Evolutionary conservation across 2,113 vertebrate genomes (phyloP).

Genomic region (Suncus etruscus): DNA sequence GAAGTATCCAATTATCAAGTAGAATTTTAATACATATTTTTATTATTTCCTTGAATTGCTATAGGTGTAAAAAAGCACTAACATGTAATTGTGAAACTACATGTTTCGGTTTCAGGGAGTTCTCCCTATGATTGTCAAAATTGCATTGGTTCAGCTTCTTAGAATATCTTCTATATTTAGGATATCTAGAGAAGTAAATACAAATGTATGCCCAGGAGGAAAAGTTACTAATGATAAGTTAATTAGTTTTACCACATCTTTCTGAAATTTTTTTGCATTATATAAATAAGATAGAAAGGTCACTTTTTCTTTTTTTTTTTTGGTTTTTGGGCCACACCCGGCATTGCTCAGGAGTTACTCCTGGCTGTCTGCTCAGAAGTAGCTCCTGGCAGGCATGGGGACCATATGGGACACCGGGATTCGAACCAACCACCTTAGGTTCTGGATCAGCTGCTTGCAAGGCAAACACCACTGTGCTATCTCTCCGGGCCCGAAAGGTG

Average conservation of each 20-base stretch:
- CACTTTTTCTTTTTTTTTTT: no score
- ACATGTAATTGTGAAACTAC: neutral
- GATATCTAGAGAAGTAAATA: neutral
- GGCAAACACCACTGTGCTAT: no score
- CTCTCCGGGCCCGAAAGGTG: no score
- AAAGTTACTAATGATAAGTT: conserved; percentile 57
- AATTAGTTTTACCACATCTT: neutral
- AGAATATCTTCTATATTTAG: conserved; percentile 60
- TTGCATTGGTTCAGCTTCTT: conserved; percentile 43
- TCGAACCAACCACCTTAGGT: no score
- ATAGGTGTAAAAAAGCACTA: neutral
- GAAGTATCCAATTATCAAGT: neutral
- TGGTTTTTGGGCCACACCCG: no score
- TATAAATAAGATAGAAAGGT: neutral
- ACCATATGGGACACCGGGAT: no score
- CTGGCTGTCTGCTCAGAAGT: no score
- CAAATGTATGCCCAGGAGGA: conserved; percentile 38
- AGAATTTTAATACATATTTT: neutral
- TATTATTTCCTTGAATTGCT: neutral
- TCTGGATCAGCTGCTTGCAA: no score
- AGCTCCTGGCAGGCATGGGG: no score
- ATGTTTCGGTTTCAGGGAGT: conserved; percentile 8
- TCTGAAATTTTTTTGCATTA: conserved; percentile 14
- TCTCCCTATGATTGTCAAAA: neutral
- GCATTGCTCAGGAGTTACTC: no score